These are phyloP conservation scores for Acleris sparsana DNA, from an alignment of 2,888 invertebrate genomes.

Conservation along the genomic window DNA sequence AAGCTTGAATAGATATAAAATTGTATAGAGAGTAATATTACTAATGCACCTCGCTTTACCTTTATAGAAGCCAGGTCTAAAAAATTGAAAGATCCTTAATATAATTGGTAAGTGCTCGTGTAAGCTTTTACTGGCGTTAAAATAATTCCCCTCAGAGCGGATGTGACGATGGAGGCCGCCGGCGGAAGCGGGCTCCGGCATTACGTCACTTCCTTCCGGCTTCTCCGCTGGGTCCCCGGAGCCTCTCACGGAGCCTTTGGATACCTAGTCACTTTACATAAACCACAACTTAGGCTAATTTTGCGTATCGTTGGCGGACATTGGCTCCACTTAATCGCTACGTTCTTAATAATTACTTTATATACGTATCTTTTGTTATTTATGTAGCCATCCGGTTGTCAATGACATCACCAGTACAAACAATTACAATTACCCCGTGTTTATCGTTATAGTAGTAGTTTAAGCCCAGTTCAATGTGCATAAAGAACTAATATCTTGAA, in stretches of 20 bases:
- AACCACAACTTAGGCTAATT: slow-evolving; percentile 32
- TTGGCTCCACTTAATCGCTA: slow-evolving; percentile 4
- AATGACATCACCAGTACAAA: too few species aligned
- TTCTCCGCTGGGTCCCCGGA: slow-evolving; percentile 51
- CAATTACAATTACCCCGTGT: too few species aligned
- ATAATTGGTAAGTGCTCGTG: slow-evolving; percentile 55
- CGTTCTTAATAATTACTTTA: too few species aligned
- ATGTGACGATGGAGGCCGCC: slow-evolving; percentile 56
- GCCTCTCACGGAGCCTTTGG: slow-evolving; percentile 52
- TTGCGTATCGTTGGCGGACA: slow-evolving; percentile 15
- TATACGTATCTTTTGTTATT: too few species aligned
- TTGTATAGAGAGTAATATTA: slow-evolving; percentile 23
- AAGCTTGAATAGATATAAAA: slow-evolving; percentile 17
- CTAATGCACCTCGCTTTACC: slow-evolving; percentile 22
- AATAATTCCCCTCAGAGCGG: slow-evolving; percentile 62
- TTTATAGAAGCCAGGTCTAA: background rate
- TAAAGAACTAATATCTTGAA: too few species aligned
- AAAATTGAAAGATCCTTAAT: slow-evolving; percentile 44
- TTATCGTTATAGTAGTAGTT: too few species aligned
- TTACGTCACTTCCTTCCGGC: slow-evolving; percentile 64
- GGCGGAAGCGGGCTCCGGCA: slow-evolving; percentile 57
- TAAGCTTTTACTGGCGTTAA: slow-evolving; percentile 58
- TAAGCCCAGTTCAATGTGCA: too few species aligned
- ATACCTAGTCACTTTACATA: slow-evolving; percentile 42
- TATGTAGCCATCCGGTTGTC: too few species aligned